These are phyloP conservation scores for Tapera naevia DNA, from an alignment of 2,797 vertebrate species.

Conservation along the genomic window DNA sequence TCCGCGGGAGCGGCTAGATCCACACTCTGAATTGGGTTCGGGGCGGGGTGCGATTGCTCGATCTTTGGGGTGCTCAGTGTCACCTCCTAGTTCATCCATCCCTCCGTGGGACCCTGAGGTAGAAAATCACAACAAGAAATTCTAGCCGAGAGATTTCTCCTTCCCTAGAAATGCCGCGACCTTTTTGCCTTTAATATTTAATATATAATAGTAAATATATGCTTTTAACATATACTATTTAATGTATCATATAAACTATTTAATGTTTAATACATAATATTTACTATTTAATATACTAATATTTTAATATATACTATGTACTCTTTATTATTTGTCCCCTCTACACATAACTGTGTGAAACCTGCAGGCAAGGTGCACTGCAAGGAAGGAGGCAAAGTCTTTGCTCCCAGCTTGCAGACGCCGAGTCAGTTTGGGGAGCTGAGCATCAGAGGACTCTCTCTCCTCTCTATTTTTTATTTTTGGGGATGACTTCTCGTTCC, in stretches of 20 bases:
- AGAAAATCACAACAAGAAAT: not conserved
- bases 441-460: too few relatives aligned
- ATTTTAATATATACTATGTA: too few relatives aligned
- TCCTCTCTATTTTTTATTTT: not conserved
- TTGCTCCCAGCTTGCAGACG: not conserved
- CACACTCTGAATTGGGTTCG: not conserved
- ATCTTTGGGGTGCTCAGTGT: not conserved
- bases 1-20: not conserved
- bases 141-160: not conserved
- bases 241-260: too few relatives aligned
- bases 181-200: not conserved
- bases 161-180: not conserved
- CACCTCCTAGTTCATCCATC: not conserved
- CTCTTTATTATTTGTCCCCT: not conserved
- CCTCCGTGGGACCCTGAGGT: rapidly evolving
- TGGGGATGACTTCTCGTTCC: not conserved
- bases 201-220: too few relatives aligned
- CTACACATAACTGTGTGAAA: not conserved
- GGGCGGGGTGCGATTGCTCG: too few relatives aligned
- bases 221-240: too few relatives aligned
- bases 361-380: not conserved
- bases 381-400: not conserved
- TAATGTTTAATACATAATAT: not conserved
- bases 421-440: rapidly evolving
- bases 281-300: not conserved